Evolutionary conservation across 1,140 invertebrate genomes (phyloP).

Genomic region (Orchestia grillus): DNA sequence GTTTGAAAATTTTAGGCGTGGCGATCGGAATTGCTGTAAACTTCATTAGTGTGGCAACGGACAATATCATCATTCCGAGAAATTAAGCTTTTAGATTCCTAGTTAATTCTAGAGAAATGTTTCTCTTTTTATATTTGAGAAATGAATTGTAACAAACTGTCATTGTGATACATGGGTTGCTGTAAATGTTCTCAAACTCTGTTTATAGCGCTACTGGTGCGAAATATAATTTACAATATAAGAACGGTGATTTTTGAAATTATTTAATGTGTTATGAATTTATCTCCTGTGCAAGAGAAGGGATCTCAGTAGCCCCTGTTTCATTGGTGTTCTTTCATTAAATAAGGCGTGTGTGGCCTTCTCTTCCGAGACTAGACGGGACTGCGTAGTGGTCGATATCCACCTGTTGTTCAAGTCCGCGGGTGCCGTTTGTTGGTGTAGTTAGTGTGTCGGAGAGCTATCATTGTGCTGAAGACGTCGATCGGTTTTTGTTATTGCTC

Average conservation of each 20-base stretch:
- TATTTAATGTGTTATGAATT: not conserved
- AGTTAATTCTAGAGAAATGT: not conserved
- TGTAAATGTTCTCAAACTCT: too few relatives aligned
- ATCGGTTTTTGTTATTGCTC: not conserved
- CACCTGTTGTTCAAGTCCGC: not conserved
- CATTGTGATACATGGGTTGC: not conserved
- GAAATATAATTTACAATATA: not conserved
- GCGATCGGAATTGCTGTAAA: too few relatives aligned
- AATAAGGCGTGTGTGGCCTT: not conserved
- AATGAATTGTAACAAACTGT: not conserved
- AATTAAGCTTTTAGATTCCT: not conserved
- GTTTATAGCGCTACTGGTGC: too few relatives aligned
- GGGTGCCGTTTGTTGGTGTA: not conserved
- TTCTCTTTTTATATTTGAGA: not conserved
- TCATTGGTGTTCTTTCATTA: not conserved
- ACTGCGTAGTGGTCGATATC: not conserved
- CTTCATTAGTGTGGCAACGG: too few relatives aligned
- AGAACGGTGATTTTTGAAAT: not conserved
- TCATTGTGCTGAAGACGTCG: not conserved
- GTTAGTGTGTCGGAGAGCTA: not conserved
- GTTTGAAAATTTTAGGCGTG: too few relatives aligned
- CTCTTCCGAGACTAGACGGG: not conserved
- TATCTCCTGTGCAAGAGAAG: not conserved
- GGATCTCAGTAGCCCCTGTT: not conserved
- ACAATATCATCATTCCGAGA: too few relatives aligned